Percentiles rank a stretch among this genome's conserved stretches.
phyloP scores from a whole-genome alignment of 2,113 vertebrate genomes.

The Melanerpes formicivorus region DNA sequence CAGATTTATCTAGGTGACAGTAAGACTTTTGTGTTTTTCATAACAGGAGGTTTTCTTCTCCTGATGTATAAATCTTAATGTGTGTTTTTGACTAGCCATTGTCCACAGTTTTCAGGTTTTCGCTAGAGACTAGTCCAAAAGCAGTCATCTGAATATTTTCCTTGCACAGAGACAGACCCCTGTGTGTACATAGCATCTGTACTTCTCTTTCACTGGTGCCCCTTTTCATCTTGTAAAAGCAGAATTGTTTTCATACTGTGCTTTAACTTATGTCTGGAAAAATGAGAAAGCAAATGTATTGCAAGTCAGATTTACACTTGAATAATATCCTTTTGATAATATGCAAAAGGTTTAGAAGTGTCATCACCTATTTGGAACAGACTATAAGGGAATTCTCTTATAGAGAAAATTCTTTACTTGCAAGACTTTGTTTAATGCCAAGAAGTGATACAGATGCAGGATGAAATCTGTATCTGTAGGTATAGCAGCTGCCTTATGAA shows the following conservation, averaged over 20 bases:
- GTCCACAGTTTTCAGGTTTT: background rate
- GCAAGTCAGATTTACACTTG: background rate
- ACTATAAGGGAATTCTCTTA: background rate
- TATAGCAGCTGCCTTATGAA: background rate
- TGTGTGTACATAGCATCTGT: background rate
- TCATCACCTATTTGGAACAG: background rate
- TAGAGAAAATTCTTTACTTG: background rate
- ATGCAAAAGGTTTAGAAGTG: background rate
- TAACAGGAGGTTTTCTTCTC: background rate
- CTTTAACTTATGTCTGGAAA: background rate
- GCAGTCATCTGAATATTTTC: background rate
- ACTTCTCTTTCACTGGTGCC: background rate
- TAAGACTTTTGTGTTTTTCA: background rate
- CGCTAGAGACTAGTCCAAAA: background rate
- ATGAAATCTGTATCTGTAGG: background rate
- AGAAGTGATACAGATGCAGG: background rate
- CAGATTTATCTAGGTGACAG: background rate
- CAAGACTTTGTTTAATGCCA: background rate
- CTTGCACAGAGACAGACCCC: background rate
- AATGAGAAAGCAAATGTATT: background rate
- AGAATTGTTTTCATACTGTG: background rate
- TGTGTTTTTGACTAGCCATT: background rate
- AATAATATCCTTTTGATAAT: background rate
- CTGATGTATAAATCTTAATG: background rate
- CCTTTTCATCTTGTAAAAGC: background rate